Base-by-base conservation (phyloP, 2,888 invertebrate genomes). In the Troides oblongomaculatus region DNA sequence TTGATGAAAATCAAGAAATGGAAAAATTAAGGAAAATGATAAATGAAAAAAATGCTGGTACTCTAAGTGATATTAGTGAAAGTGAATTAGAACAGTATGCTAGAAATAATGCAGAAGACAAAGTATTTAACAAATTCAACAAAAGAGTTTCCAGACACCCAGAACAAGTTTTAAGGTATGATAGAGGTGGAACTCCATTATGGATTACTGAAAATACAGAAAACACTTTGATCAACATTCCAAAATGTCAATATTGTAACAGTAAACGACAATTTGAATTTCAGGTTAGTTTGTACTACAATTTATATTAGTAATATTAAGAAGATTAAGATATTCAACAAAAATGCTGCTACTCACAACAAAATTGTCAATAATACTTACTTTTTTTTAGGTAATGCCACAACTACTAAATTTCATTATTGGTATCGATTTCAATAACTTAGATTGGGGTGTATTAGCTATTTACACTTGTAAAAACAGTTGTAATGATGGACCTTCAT, bases 391-490 rank as follows among this genome's bases (percentile, higher is more conserved):
- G 95, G 93, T 98, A 64, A 96, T 97, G 95, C 97, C 97, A 1
- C 97, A 97, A 84, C 88, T 97, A 71, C 84, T 97, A 30, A 95
- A 95, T 79, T 93, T 94, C 77, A 91, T 97, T 36, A 92, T 96
- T 72, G 95, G 96, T 56, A 86, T 93, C 72, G 84, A 93, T 62
- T 81, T 94, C 3, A 92, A 94, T 71, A 93, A 93, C 78, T 90
- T 99, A 63, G 99, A 99, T 87, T 99, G 98, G 97, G 99, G 99
- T 30, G 95, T 97, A 23, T 85, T 99, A 65, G 94, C 94, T 62
- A 87, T 99, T 36, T 99, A 96, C 85, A 97, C 98, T 0, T 99
- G 99, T 83, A 93, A 94, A 80, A 89, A 93, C 23, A 97, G 96
- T 85, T 99, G 99, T 82, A 84, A 84, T 71, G 78, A 87, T 70